phyloP scores from a whole-genome alignment of 2,888 invertebrate species.

The Synergus itoensis region DNA sequence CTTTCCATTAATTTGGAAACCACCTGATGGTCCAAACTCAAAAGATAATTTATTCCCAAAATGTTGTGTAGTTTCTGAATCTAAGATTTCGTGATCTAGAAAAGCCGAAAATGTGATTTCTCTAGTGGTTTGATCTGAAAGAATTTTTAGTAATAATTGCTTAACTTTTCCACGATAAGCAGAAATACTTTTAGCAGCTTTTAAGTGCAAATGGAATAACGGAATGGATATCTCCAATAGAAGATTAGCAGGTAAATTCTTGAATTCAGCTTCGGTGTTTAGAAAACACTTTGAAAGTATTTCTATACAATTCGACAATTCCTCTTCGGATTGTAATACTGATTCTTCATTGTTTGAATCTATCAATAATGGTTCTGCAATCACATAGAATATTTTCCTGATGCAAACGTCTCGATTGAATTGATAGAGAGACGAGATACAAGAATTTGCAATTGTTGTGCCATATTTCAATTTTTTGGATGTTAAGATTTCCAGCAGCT shows the following conservation, averaged over 20 bases:
- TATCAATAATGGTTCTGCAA: slow-evolving; percentile 69
- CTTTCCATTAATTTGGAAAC: slow-evolving; percentile 63
- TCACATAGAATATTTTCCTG: slow-evolving; percentile 73
- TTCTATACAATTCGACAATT: slow-evolving; percentile 72
- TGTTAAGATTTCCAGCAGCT: slow-evolving; percentile 79
- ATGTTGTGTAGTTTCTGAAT: slow-evolving; percentile 60
- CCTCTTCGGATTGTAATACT: slow-evolving; percentile 63
- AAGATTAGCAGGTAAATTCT: slow-evolving; percentile 67
- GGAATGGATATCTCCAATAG: slow-evolving; percentile 66
- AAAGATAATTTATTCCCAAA: slow-evolving; percentile 67
- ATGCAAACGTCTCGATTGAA: slow-evolving; percentile 78
- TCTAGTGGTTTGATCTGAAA: slow-evolving; percentile 57
- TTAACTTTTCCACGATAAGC: slow-evolving; percentile 61
- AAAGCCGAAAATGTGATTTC: slow-evolving; percentile 64
- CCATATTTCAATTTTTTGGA: slow-evolving; percentile 71
- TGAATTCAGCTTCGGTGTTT: slow-evolving; percentile 69
- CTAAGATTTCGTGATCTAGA: slow-evolving; percentile 58
- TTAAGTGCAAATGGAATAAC: slow-evolving; percentile 68
- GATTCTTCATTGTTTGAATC: slow-evolving; percentile 40
- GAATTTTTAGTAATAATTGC: slow-evolving; percentile 63
- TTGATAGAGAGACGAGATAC: slow-evolving; percentile 80
- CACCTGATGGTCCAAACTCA: slow-evolving; percentile 67
- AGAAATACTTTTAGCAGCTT: slow-evolving; percentile 63
- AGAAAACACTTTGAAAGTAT: slow-evolving; percentile 73
- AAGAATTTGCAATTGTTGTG: slow-evolving; percentile 80